Evolutionary conservation across 2,888 invertebrate genomes (phyloP).

Genomic region (Dolichopus griseipennis): DNA sequence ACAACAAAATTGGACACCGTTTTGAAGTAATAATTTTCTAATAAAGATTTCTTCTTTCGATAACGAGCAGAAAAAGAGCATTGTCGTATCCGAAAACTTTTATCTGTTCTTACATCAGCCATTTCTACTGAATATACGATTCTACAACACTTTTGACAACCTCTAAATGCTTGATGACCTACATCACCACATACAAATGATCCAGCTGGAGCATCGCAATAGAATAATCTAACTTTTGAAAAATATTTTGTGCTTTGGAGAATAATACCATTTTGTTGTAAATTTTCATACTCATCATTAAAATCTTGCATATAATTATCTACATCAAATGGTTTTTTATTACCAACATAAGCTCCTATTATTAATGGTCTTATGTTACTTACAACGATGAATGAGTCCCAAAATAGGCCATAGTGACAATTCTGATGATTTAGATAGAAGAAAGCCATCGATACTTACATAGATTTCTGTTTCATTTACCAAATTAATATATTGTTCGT

Average conservation of each 20-base stretch:
- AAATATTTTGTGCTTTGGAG: slow-evolving; percentile 7
- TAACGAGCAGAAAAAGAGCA: not conserved
- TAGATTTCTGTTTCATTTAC: slow-evolving; percentile 11
- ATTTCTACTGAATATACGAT: slow-evolving; percentile 9
- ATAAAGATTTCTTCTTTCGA: too few relatives aligned
- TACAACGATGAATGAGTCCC: not conserved
- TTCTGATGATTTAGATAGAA: slow-evolving; percentile 11
- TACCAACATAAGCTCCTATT: slow-evolving; percentile 7
- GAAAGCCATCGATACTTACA: slow-evolving; percentile 12
- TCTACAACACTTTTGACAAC: too few relatives aligned
- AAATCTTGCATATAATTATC: slow-evolving; percentile 8
- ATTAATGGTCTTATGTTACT: slow-evolving; percentile 5
- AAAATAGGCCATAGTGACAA: slow-evolving; percentile 12
- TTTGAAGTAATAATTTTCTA: too few relatives aligned
- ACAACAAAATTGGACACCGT: too few relatives aligned
- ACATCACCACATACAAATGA: slow-evolving; percentile 5
- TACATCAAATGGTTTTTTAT: slow-evolving; percentile 6
- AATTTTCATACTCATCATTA: not conserved
- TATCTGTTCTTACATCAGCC: slow-evolving; percentile 9
- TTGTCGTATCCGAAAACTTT: not conserved
- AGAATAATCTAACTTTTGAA: slow-evolving; percentile 9
- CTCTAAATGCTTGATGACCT: slow-evolving; percentile 9
- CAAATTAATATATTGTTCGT: not conserved
- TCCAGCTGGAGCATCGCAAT: slow-evolving; percentile 8
- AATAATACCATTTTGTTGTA: slow-evolving; percentile 7